Evolutionary conservation across 2,888 invertebrate species (phyloP).

Genomic region (Apomyelois bistriatella): DNA sequence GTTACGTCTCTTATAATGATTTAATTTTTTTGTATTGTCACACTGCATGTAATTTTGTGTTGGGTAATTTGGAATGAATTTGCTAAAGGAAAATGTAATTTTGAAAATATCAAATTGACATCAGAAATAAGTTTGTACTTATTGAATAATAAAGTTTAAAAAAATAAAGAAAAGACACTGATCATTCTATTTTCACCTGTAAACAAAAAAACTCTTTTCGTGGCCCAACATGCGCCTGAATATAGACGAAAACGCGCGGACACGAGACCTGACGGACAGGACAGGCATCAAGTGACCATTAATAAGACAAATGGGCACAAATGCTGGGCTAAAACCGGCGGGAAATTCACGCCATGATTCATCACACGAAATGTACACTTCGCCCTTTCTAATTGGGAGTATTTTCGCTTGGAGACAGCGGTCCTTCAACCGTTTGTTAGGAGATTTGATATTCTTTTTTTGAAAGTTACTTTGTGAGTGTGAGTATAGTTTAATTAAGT

Average conservation of each 20-base stretch:
- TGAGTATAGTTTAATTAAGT: too few species aligned
- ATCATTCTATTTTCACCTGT: too few species aligned
- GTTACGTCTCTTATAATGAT: too few species aligned
- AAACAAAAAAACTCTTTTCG: background rate
- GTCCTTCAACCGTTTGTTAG: background rate
- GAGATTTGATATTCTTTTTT: background rate
- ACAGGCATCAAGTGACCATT: slow-evolving; percentile 39
- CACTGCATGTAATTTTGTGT: too few species aligned
- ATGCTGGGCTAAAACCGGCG: slow-evolving; percentile 28
- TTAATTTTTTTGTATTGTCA: too few species aligned
- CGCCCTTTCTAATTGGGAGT: background rate
- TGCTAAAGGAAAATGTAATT: too few species aligned
- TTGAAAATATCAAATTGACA: too few species aligned
- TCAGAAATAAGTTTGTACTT: too few species aligned
- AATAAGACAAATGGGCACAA: slow-evolving; percentile 44
- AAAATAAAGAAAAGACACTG: too few species aligned
- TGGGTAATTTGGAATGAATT: too few species aligned
- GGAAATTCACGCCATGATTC: background rate
- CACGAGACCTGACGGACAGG: slow-evolving; percentile 30
- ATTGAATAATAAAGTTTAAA: too few species aligned
- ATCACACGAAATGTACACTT: slow-evolving; percentile 4
- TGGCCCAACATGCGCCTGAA: slow-evolving; percentile 17
- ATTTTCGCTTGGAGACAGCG: slow-evolving; percentile 2
- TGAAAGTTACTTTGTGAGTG: background rate
- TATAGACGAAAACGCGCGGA: slow-evolving; percentile 18